These are phyloP conservation scores for Verasper variegatus DNA, from an alignment of 2,113 vertebrate species.

Conservation along the genomic window DNA sequence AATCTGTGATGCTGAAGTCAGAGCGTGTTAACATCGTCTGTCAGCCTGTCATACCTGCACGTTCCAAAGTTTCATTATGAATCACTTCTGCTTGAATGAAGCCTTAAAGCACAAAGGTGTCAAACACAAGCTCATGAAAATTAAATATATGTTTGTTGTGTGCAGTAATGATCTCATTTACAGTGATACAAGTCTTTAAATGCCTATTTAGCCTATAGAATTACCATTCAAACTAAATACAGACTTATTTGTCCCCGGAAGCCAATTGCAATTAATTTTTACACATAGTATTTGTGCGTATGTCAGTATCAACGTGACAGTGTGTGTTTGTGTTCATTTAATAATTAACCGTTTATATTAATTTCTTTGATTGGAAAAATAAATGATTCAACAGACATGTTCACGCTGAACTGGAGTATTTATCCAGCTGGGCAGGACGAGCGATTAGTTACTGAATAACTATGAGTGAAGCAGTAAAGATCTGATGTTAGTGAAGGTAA, in stretches of 20 bases:
- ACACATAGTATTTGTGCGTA: background rate
- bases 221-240: conserved; percentile 15
- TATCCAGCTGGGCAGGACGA: background rate
- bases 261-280: conserved; percentile 7
- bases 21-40: conserved; percentile 14
- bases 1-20: conserved; percentile 6
- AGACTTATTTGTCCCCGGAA: background rate
- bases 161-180: conserved; percentile 12
- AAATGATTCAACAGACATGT: conserved; percentile 33
- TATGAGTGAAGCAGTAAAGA: conserved; percentile 7
- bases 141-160: conserved; percentile 13
- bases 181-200: background rate
- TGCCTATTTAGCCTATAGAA: background rate
- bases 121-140: conserved; percentile 22
- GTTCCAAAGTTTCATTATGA: conserved; percentile 51
- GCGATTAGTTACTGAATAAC: conserved; percentile 10
- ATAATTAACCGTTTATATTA: conserved; percentile 26
- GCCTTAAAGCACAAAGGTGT: background rate
- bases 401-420: conserved; percentile 8
- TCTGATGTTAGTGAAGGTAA: background rate
- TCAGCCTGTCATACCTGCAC: conserved; percentile 34
- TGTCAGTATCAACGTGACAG: conserved; percentile 11
- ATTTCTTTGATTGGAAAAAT: conserved; percentile 33
- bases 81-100: conserved; percentile 23
- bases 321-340: conserved; percentile 18